phyloP scores from a whole-genome alignment of 2,113 vertebrate genomes.

The Spea bombifrons region DNA sequence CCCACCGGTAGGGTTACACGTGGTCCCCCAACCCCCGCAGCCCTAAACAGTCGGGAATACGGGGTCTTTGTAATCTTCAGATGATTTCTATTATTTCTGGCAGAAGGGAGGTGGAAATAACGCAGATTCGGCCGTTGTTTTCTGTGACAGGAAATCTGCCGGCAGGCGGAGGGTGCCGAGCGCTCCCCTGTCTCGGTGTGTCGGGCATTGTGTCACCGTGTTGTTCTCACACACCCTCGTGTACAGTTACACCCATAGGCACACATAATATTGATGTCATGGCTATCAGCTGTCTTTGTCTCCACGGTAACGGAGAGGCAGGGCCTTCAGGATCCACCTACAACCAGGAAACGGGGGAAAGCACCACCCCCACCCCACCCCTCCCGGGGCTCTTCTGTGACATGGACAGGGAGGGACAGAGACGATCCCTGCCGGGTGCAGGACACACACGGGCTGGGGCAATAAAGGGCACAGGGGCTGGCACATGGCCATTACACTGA shows the following conservation, averaged over 20 bases:
- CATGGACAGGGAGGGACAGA: slow-evolving; percentile 14
- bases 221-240: not conserved
- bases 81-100: too few species aligned
- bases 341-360: slow-evolving; percentile 12
- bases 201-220: not conserved
- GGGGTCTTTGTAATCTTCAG: too few species aligned
- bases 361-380: not conserved
- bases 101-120: too few species aligned
- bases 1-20: too few species aligned
- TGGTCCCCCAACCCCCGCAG: too few species aligned
- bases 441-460: not conserved
- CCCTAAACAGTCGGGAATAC: too few species aligned
- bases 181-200: not conserved
- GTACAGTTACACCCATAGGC: not conserved
- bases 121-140: not conserved
- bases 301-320: not conserved
- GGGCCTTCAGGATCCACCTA: not conserved
- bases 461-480: not conserved
- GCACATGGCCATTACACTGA: not conserved
- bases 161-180: not conserved
- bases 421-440: not conserved
- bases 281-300: not conserved
- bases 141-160: not conserved
- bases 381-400: not conserved
- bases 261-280: not conserved